A percentile compares a stretch with the other conserved stretches of the same genome.
Evolutionary conservation across 2,888 invertebrate genomes (phyloP).

Genomic region (Brachyptera putata): DNA sequence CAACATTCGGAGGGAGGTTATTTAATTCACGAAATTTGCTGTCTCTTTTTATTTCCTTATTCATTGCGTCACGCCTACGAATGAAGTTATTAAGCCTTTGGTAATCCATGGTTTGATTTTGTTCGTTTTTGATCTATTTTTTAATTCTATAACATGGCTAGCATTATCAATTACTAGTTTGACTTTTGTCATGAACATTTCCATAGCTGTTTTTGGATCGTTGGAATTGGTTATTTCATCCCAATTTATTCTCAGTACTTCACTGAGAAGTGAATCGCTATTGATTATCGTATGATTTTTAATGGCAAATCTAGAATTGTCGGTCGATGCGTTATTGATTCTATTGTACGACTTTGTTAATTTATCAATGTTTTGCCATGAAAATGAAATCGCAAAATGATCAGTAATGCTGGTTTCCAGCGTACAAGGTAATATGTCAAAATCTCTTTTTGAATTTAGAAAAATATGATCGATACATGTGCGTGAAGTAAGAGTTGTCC

Average conservation of each 20-base stretch:
- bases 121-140: neutral
- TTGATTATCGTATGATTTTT: neutral
- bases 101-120: neutral
- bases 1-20: too few relatives aligned
- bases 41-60: neutral
- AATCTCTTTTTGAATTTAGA: neutral
- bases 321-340: too few relatives aligned
- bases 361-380: neutral
- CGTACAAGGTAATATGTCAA: neutral
- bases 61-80: neutral
- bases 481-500: neutral
- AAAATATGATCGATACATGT: constrained; percentile 5
- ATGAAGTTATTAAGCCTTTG: neutral
- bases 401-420: neutral
- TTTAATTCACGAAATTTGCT: neutral
- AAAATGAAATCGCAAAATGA: neutral
- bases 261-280: neutral
- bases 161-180: neutral
- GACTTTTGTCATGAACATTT: too few relatives aligned
- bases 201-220: too few relatives aligned
- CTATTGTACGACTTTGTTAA: too few relatives aligned
- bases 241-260: neutral
- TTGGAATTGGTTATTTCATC: neutral
- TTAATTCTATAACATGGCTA: neutral
- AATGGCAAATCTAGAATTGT: too few relatives aligned